These are phyloP conservation scores for Triplophysa bombifrons DNA, from an alignment of 2,797 vertebrate genomes.

Conservation along the genomic window DNA sequence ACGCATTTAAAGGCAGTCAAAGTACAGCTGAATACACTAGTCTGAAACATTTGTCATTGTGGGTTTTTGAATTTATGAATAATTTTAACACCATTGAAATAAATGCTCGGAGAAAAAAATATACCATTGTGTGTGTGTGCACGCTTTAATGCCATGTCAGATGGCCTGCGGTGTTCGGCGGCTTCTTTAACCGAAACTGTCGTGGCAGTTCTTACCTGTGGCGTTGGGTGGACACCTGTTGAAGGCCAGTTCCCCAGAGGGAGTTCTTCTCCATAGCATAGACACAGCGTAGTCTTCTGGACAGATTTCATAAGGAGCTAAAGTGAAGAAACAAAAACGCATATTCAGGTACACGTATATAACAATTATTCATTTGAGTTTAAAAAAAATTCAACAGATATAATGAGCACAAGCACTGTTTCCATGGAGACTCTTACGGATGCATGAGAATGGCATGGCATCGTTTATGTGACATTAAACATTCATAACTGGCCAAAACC, in stretches of 20 bases:
- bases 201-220: slow-evolving; percentile 80
- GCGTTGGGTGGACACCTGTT: slow-evolving; percentile 96
- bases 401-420: slow-evolving; percentile 23
- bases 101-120: slow-evolving; percentile 28
- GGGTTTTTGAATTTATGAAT: slow-evolving; percentile 35
- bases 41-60: slow-evolving; percentile 43
- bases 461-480: slow-evolving; percentile 53
- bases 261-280: slow-evolving; percentile 98
- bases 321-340: slow-evolving; percentile 45
- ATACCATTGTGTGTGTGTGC: neutral
- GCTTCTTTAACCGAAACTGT: neutral
- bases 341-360: neutral
- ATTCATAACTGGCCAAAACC: slow-evolving; percentile 36
- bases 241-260: slow-evolving; percentile 95
- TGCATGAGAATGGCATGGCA: slow-evolving; percentile 35
- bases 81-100: slow-evolving; percentile 32
- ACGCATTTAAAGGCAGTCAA: slow-evolving; percentile 44
- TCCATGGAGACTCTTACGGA: slow-evolving; percentile 55
- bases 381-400: neutral
- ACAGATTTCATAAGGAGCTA: slow-evolving; percentile 99
- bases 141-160: neutral
- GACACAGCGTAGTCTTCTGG: slow-evolving; percentile 95
- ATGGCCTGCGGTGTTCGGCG: neutral
- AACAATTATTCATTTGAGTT: too few relatives aligned
- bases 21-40: slow-evolving; percentile 38